Percentiles rank a stretch among this genome's conserved stretches.
Conservation (phyloP, 1,140 invertebrate genomes). For the Drosophila parvula region DNA sequence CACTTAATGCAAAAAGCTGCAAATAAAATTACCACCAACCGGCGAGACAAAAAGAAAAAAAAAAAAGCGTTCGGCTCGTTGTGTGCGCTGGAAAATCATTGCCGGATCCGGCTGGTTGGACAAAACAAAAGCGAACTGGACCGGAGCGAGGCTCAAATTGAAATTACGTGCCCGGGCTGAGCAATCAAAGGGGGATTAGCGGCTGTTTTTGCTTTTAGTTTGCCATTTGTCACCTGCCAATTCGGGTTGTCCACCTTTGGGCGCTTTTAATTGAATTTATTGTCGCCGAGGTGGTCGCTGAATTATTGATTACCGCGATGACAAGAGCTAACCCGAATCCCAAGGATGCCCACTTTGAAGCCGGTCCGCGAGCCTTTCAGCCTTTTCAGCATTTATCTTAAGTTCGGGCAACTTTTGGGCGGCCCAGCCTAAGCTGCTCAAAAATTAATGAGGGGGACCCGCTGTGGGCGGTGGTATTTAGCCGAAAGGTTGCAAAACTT, state of each 20-base stretch:
- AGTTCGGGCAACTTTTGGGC: slow-evolving; percentile 58
- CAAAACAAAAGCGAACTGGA: slow-evolving; percentile 36
- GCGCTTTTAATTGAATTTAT: slow-evolving; percentile 75
- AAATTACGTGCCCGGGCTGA: slow-evolving; percentile 68
- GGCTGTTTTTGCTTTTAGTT: slow-evolving; percentile 42
- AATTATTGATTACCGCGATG: slow-evolving; percentile 68
- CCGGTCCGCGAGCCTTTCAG: slow-evolving; percentile 14
- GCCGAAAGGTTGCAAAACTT: slow-evolving; percentile 42
- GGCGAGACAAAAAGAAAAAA: slow-evolving; percentile 28
- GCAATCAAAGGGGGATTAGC: slow-evolving; percentile 72
- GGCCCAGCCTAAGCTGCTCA: slow-evolving; percentile 45
- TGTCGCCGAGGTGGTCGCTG: slow-evolving; percentile 39
- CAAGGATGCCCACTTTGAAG: slow-evolving; percentile 16
- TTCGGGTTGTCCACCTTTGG: slow-evolving; percentile 42
- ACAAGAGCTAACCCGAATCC: slow-evolving; percentile 41
- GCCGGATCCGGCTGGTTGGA: background rate
- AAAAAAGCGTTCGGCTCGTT: slow-evolving; percentile 27
- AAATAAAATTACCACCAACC: slow-evolving; percentile 67
- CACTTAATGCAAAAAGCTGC: slow-evolving; percentile 73
- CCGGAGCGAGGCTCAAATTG: slow-evolving; percentile 52
- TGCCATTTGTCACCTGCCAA: slow-evolving; percentile 55
- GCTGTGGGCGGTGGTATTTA: slow-evolving; percentile 13
- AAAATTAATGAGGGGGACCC: slow-evolving; percentile 69
- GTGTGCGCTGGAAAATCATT: slow-evolving; percentile 38
- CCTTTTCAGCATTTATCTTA: slow-evolving; percentile 57